A percentile compares a stretch with the other conserved stretches of the same genome.
Conservation (phyloP, 92 coral and sea anemone genomes). For the Chrysogorgia sp. region DNA sequence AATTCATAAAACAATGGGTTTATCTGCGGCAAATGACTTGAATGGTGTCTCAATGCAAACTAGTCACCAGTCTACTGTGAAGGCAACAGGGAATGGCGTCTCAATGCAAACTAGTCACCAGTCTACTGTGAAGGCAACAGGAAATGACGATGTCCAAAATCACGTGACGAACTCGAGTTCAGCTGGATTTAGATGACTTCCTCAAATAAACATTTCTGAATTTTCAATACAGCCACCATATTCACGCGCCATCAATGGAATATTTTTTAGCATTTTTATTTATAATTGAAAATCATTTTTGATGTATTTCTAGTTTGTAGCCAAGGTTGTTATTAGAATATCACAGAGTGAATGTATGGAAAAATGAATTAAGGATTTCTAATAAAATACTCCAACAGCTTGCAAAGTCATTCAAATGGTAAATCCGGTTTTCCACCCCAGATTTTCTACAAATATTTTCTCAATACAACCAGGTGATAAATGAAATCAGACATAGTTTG, state of each 20-base stretch:
- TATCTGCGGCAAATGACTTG: too few relatives aligned
- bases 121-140: neutral
- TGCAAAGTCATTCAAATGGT: too few relatives aligned
- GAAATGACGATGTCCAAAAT: neutral
- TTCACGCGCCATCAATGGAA: neutral
- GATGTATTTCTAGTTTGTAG: neutral
- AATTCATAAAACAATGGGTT: too few relatives aligned
- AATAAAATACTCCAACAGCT: too few relatives aligned
- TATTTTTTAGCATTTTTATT: neutral
- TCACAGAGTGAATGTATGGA: neutral
- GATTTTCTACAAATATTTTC: too few relatives aligned
- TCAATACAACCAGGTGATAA: too few relatives aligned
- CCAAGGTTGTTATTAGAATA: neutral
- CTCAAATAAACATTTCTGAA: neutral
- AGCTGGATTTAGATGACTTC: neutral
- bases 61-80: slow-evolving; percentile 2
- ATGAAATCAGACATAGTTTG: too few relatives aligned
- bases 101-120: too few relatives aligned
- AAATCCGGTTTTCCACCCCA: too few relatives aligned
- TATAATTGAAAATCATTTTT: neutral
- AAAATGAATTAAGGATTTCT: neutral
- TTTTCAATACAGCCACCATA: neutral
- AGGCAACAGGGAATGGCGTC: neutral
- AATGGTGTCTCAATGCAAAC: too few relatives aligned
- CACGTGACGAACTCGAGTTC: neutral